Evolutionary conservation across 2,888 invertebrate genomes (phyloP).

Genomic region (Brassicogethes aeneus): DNA sequence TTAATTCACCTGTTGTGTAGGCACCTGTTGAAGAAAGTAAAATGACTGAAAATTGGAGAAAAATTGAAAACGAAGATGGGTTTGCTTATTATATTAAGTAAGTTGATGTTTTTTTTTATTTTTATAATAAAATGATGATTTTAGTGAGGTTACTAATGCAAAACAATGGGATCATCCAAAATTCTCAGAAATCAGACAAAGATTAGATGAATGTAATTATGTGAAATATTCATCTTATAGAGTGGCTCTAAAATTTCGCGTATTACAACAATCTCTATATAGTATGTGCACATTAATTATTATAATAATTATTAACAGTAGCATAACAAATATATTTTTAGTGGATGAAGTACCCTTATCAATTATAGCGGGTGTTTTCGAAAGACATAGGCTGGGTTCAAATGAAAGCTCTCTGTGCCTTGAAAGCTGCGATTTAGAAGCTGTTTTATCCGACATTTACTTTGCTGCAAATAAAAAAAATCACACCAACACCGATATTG

Average conservation of each 20-base stretch:
- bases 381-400: slow-evolving; percentile 58
- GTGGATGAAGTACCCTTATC: slow-evolving; percentile 38
- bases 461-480: slow-evolving; percentile 63
- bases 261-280: slow-evolving; percentile 53
- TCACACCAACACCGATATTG: slow-evolving; percentile 51
- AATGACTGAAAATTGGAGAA: slow-evolving; percentile 41
- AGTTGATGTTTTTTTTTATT: no score
- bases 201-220: slow-evolving; percentile 54
- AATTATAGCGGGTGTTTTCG: slow-evolving; percentile 61
- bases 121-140: slow-evolving; percentile 3
- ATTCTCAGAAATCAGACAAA: slow-evolving; percentile 48
- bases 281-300: no score
- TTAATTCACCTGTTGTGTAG: slow-evolving; percentile 1
- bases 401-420: slow-evolving; percentile 59
- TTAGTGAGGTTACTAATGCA: slow-evolving; percentile 44
- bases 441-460: slow-evolving; percentile 63
- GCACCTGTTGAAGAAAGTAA: slow-evolving; percentile 9
- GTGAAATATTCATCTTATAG: slow-evolving; percentile 71
- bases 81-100: slow-evolving; percentile 53
- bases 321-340: slow-evolving; percentile 17
- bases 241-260: slow-evolving; percentile 62
- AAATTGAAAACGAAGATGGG: slow-evolving; percentile 51
- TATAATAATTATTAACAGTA: neutral
- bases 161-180: slow-evolving; percentile 53
- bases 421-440: slow-evolving; percentile 60